phyloP scores from a whole-genome alignment of 2,113 vertebrate genomes.

The Paratilapia polleni region DNA sequence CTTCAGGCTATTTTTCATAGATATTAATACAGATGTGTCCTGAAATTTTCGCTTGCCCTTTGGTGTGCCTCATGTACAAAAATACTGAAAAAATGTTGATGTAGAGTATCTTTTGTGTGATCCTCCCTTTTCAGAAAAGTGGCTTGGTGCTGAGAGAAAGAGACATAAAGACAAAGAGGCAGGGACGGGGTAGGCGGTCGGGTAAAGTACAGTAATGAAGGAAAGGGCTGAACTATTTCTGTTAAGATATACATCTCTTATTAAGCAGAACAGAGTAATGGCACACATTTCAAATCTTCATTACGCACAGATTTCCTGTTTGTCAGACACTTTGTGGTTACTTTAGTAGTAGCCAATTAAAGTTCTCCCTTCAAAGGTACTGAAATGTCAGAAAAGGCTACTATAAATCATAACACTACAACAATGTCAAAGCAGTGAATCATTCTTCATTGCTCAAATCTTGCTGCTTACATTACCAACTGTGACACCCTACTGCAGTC shows the following conservation, averaged over 20 bases:
- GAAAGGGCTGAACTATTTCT: background rate
- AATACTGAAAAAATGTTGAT: constrained; percentile 13
- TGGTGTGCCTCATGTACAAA: constrained; percentile 32
- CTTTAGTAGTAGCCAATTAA: background rate
- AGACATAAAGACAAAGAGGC: background rate
- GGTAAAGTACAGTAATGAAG: background rate
- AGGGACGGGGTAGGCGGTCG: background rate
- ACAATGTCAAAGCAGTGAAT: background rate
- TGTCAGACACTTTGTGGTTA: background rate
- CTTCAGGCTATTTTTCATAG: background rate
- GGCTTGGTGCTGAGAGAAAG: background rate
- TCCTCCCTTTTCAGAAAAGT: constrained; percentile 15
- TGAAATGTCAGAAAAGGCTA: background rate
- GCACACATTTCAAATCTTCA: background rate
- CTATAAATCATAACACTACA: background rate
- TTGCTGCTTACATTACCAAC: background rate
- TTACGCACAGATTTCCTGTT: background rate
- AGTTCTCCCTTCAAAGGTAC: background rate
- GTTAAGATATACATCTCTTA: background rate
- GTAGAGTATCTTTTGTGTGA: constrained; percentile 16
- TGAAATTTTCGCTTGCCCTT: background rate
- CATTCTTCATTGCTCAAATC: background rate
- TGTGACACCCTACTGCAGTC: background rate
- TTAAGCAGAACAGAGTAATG: background rate
- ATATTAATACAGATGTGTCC: background rate